Percentiles rank a stretch among this genome's conserved stretches.
Evolutionary conservation across 2,888 invertebrate species (phyloP).

Genomic region (Deilephila porcellus): DNA sequence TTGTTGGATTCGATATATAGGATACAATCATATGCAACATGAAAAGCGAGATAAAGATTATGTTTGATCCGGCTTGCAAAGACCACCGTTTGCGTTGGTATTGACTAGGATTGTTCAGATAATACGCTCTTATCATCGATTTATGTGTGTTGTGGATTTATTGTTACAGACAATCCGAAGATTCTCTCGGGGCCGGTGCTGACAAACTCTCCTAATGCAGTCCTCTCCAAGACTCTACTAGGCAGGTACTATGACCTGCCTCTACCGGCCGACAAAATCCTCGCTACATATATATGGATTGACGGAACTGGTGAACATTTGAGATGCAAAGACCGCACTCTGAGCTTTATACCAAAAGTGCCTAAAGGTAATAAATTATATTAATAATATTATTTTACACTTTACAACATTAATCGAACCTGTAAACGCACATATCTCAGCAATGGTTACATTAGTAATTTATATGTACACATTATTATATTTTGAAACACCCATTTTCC

Average conservation of each 20-base stretch:
- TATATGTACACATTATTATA: neutral
- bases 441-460: no score
- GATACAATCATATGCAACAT: constrained; percentile 18
- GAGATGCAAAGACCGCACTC: constrained; percentile 94
- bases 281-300: constrained; percentile 97
- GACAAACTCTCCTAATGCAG: constrained; percentile 92
- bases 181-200: constrained; percentile 78
- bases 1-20: neutral
- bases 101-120: constrained; percentile 16
- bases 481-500: neutral
- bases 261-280: constrained; percentile 89
- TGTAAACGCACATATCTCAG: no score
- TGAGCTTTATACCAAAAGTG: constrained; percentile 91
- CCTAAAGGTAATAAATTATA: constrained; percentile 86
- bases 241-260: constrained; percentile 91
- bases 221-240: constrained; percentile 90
- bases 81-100: constrained; percentile 51
- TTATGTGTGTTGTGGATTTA: neutral
- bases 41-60: constrained; percentile 30
- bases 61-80: constrained; percentile 41
- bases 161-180: constrained; percentile 74
- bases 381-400: no score
- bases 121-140: neutral
- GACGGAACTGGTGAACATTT: constrained; percentile 96
- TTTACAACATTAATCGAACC: no score